phyloP scores from a whole-genome alignment of 2,888 invertebrate genomes.

The Lasioglossum malachurum region DNA sequence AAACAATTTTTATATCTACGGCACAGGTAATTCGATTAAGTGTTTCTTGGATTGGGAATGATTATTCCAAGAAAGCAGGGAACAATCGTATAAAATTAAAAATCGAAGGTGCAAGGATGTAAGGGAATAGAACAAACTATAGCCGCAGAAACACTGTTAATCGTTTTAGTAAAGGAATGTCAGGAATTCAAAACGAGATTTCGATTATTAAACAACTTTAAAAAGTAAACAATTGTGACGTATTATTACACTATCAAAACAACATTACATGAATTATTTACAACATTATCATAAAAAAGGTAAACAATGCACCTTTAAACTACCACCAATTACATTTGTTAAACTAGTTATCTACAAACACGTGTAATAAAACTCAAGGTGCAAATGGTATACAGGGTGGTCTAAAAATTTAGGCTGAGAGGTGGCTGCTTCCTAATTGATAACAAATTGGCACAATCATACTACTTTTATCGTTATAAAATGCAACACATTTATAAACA shows the following conservation, averaged over 20 bases:
- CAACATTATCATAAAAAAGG: not conserved
- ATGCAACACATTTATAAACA: not conserved
- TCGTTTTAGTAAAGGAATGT: not conserved
- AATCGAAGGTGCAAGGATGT: not conserved
- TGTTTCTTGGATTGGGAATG: not conserved
- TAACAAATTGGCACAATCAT: not conserved
- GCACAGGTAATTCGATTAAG: not conserved
- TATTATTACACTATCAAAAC: not conserved
- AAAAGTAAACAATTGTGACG: not conserved
- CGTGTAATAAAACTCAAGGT: constrained; percentile 18
- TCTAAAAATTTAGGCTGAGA: not conserved
- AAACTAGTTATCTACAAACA: not conserved
- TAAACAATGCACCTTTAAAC: not conserved
- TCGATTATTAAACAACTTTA: not conserved
- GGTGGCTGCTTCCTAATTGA: not conserved
- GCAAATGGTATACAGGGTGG: not conserved
- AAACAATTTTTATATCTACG: not conserved
- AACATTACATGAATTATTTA: not conserved
- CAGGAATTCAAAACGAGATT: not conserved
- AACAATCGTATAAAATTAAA: constrained; percentile 7
- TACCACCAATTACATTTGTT: not conserved
- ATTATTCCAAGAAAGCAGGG: constrained; percentile 1
- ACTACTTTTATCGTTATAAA: not conserved
- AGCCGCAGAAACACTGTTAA: not conserved
- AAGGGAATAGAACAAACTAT: not conserved